Evolutionary conservation across 2,797 vertebrate species (phyloP).

Genomic region (Neosilurus hyrtlii): DNA sequence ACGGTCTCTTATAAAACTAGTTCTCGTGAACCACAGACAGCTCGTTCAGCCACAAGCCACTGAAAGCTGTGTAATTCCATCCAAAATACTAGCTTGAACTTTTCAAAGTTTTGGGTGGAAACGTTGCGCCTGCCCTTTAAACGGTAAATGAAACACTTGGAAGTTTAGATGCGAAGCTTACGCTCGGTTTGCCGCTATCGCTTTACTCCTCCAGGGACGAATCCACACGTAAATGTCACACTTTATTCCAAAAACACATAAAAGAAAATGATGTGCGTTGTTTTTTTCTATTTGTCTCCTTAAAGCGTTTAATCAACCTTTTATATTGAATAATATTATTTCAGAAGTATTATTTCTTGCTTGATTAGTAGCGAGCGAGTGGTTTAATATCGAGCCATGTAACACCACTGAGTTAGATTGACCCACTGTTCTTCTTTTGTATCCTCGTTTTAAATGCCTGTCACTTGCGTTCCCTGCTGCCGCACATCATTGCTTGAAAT

Average conservation of each 20-base stretch:
- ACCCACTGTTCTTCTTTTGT: slow-evolving; percentile 40
- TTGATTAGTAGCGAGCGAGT: slow-evolving; percentile 18
- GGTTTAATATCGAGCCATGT: slow-evolving; percentile 34
- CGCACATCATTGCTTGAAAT: slow-evolving; percentile 4
- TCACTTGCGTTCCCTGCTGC: slow-evolving; percentile 30
- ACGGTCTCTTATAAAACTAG: not conserved
- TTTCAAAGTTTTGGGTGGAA: slow-evolving; percentile 28
- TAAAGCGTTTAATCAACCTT: not conserved
- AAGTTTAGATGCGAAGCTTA: slow-evolving; percentile 26
- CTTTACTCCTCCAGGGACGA: slow-evolving; percentile 7
- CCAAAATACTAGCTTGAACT: slow-evolving; percentile 22
- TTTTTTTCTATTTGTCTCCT: not conserved
- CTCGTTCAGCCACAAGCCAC: slow-evolving; percentile 2
- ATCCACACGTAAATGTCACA: slow-evolving; percentile 13
- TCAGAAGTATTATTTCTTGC: slow-evolving; percentile 12
- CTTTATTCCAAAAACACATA: not conserved
- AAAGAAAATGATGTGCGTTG: not conserved
- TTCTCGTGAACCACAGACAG: not conserved
- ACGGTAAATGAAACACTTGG: slow-evolving; percentile 21
- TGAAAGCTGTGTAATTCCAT: slow-evolving; percentile 16
- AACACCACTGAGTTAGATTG: slow-evolving; percentile 22
- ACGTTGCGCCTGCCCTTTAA: slow-evolving; percentile 34
- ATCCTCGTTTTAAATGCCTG: slow-evolving; percentile 39
- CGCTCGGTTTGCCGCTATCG: not conserved
- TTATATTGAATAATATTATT: not conserved